Evolutionary conservation across 1,140 invertebrate species (phyloP), one percentile per base, ranked within the genome.

Genomic region (Vanessa tameamea): DNA sequence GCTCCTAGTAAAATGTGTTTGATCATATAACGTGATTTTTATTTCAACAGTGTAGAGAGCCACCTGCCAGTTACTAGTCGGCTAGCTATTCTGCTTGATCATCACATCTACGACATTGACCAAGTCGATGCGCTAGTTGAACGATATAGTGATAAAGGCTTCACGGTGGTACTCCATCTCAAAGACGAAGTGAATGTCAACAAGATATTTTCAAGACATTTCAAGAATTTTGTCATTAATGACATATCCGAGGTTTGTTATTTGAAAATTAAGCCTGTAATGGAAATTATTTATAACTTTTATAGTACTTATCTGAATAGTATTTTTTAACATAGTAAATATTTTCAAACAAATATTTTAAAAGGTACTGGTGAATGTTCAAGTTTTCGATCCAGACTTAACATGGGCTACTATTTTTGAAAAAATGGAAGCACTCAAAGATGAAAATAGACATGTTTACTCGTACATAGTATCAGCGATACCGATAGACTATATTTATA

Each of bases 401-500:
- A 85, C 69, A 4, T 90, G 84, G 84, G 74, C 78, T 3, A 76
- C 20, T 2, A 73, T 88, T 65, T 92, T 90, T 65, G 72, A 84
- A n/a, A 87, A 65, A 69, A 87, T 92, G 87, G 90, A 92, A 48
- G 37, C n/a, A 4, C 74, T 92, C 0, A 70, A 85, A 70, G 63
- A 64, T 0, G 74, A 84, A 37, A 82, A 89, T 57, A 20, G 66
- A 16, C 72, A 82, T 37, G 82, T 90, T 0, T 89, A 90, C 65
- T 88, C 90, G 0, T 92, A 92, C 69, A 85, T 92, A 13, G 80
- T 89, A 0, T 79, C 87, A 0, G 78, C 79, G 0, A 87, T 84
- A 65, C 85, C 88, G 12, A 87, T 92, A 68, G 88, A 90, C 63
- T 89, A 88, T 50, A 84, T 92, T 66, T 92, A 90, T 69, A 90